Evolutionary conservation across 2,888 invertebrate species (phyloP).

Genomic region (Dendrolimus pini): DNA sequence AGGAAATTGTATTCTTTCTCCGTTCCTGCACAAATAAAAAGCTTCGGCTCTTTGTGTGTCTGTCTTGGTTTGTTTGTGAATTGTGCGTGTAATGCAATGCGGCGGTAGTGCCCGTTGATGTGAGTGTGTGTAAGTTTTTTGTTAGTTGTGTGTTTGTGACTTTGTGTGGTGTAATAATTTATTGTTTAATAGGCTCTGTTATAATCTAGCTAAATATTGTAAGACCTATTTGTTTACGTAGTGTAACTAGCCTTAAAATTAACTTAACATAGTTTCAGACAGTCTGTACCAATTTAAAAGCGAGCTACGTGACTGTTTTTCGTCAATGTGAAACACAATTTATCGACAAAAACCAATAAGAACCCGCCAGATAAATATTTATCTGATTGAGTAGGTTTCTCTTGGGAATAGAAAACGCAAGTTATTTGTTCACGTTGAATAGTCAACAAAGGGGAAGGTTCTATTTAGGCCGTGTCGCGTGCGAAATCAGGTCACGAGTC

Average conservation of each 20-base stretch:
- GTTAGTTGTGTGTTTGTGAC: no score
- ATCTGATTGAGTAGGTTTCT: conserved; percentile 2
- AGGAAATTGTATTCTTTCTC: no score
- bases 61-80: no score
- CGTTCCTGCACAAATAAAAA: no score
- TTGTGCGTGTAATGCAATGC: no score
- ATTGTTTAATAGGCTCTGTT: no score
- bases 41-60: no score
- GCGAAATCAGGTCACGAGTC: conserved; percentile 32
- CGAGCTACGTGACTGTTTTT: neutral
- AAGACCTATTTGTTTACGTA: no score
- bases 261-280: neutral
- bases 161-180: no score
- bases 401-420: conserved; percentile 12
- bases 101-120: no score
- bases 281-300: neutral
- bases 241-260: neutral
- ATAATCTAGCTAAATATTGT: no score
- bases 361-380: conserved; percentile 1
- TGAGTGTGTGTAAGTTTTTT: no score
- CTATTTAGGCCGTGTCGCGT: conserved; percentile 19
- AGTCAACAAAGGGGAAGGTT: conserved; percentile 22
- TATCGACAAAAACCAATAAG: neutral
- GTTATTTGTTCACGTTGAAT: conserved; percentile 14
- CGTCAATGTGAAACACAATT: conserved; percentile 3